Base-by-base conservation (phyloP, 2,888 invertebrate species). In the Orgyia antiqua region DNA sequence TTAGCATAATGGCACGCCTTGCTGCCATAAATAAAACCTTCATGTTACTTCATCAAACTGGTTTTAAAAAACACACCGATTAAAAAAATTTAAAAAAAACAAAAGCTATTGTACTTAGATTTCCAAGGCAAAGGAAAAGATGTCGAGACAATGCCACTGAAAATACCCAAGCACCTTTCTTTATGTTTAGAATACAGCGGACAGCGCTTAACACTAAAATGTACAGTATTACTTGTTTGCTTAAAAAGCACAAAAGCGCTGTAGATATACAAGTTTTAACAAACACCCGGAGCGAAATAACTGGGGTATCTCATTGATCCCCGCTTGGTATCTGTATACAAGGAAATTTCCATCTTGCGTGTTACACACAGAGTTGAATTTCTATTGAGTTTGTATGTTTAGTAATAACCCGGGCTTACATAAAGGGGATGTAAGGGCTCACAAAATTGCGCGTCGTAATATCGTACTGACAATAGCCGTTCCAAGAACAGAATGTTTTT, bases 391-490 rank as follows among this genome's bases (percentile, higher is more conserved):
- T 12, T 8, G 0, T 6, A 17, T 25, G 49, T 53, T 67, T 77
- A 63, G 63, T 74, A 74, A 67, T 73, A 72, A 66, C 62, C 64
- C 58, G 60, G 64, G 69, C 76, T 75, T 80, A 83, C 76, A 79
- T 82, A 82, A 77, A 77, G 77, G 82, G 82, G 78, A 78, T 74
- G 68, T 65, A 62, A 69, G 75, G 65, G 65, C 71, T 66, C 64
- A 68, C 75, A 67, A 75, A 82, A 80, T 80, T 79, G 82, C 77
- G 70, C 72, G 68, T 66, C 61, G 73, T 74, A 73, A 75, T 74
- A 70, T 70, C 55, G 63, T 51, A 46, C 42, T 64, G 64, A 84
- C 84, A 86, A 86, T 77, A 68, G 82, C 57, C 55, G 65, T 84
- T 86, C 84, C 66, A 71, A 66, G 84, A 84, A 65, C 34, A 19